Evolutionary conservation across 2,888 invertebrate genomes (phyloP).

Genomic region (Chirona hameri): DNA sequence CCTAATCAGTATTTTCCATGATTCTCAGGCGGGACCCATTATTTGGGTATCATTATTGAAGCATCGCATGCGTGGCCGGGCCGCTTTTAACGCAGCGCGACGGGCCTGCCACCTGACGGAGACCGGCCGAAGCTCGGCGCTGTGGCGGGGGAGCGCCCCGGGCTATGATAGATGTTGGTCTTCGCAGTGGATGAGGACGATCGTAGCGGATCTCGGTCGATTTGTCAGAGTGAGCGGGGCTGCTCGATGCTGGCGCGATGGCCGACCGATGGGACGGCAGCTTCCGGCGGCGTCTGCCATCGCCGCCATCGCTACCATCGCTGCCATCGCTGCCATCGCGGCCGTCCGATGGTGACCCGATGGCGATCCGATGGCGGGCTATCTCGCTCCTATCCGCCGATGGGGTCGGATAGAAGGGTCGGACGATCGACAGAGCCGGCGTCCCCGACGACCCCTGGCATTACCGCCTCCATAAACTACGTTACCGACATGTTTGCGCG

Average conservation of each 20-base stretch:
- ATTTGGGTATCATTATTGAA: conserved; percentile 24
- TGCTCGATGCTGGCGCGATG: not conserved
- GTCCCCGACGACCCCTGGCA: not conserved
- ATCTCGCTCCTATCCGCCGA: not conserved
- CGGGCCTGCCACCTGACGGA: not conserved
- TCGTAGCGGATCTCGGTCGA: not conserved
- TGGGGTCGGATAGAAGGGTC: not conserved
- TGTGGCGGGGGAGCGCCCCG: too few relatives aligned
- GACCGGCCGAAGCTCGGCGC: not conserved
- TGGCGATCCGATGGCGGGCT: too few relatives aligned
- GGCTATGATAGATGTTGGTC: not conserved
- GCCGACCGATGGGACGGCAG: too few relatives aligned
- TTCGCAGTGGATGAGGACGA: not conserved
- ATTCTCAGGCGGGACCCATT: conserved; percentile 1
- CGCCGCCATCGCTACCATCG: too few relatives aligned
- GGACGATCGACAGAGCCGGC: not conserved
- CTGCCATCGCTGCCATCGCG: too few relatives aligned
- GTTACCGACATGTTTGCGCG: too few relatives aligned
- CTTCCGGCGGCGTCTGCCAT: too few relatives aligned
- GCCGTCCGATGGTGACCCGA: too few relatives aligned
- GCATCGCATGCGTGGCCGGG: not conserved
- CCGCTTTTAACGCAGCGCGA: not conserved
- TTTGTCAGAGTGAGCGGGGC: not conserved
- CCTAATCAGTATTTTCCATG: conserved; percentile 22
- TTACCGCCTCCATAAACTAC: too few relatives aligned